These are phyloP conservation scores for Petrosia ficiformis DNA, from an alignment of 37 sponge, comb jelly and placozoan species.

Conservation along the genomic window DNA sequence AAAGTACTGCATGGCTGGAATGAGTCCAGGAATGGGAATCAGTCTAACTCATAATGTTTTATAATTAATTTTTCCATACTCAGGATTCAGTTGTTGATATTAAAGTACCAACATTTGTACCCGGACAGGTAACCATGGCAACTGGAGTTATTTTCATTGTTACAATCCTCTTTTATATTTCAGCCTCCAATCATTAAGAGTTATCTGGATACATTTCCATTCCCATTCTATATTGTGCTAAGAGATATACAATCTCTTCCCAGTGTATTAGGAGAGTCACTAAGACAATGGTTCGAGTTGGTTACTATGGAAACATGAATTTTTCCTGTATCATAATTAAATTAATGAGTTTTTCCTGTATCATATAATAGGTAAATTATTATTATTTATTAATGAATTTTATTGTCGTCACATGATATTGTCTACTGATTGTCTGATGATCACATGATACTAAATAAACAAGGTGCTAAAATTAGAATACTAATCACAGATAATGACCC, in stretches of 20 bases:
- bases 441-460: too few relatives aligned
- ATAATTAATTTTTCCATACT: background rate
- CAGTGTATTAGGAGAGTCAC: slow-evolving; percentile 77
- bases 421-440: too few relatives aligned
- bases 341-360: too few relatives aligned
- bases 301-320: slow-evolving; percentile 10
- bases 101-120: slow-evolving; percentile 66
- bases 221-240: slow-evolving; percentile 93
- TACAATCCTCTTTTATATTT: background rate
- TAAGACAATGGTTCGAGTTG: slow-evolving; percentile 94
- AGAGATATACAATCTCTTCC: slow-evolving; percentile 83
- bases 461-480: too few relatives aligned
- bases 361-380: too few relatives aligned
- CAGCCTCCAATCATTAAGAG: slow-evolving; percentile 64
- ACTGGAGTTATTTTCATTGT: background rate
- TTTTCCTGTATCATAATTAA: too few relatives aligned
- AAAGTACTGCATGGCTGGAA: too few relatives aligned
- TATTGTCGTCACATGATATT: too few relatives aligned
- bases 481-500: too few relatives aligned
- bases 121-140: slow-evolving; percentile 38
- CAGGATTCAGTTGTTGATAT: slow-evolving; percentile 88
- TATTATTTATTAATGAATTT: too few relatives aligned
- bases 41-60: too few relatives aligned
- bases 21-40: too few relatives aligned
- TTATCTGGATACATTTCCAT: slow-evolving; percentile 96